These are phyloP conservation scores for Grus americana DNA, from an alignment of 2,113 vertebrate genomes.

Conservation along the genomic window DNA sequence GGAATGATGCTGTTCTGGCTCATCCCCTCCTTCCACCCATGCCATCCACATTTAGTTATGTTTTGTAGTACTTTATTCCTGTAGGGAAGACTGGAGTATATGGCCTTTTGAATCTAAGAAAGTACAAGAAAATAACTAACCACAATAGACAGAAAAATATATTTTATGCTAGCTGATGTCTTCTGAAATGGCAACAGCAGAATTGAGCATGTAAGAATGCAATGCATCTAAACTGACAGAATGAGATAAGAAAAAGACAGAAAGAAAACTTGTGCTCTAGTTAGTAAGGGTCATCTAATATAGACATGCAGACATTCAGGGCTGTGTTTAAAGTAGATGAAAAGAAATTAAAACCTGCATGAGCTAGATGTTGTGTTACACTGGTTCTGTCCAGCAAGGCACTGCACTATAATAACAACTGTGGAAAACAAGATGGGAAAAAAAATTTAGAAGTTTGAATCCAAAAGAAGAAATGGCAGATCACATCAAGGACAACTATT, in stretches of 20 bases:
- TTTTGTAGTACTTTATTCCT: neutral
- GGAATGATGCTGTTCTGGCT: neutral
- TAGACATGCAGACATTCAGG: neutral
- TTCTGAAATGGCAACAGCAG: neutral
- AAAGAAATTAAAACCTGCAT: neutral
- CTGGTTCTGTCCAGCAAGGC: neutral
- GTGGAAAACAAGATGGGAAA: neutral
- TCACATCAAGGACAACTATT: neutral
- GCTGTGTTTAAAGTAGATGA: neutral
- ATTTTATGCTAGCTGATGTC: neutral
- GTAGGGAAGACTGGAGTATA: neutral
- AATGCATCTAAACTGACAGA: neutral
- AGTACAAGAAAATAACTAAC: neutral
- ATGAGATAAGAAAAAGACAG: neutral
- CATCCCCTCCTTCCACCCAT: neutral
- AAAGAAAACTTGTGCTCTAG: neutral
- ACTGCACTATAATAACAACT: neutral
- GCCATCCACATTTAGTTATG: neutral
- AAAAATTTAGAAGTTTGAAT: neutral
- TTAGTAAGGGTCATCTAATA: neutral
- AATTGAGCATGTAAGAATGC: neutral
- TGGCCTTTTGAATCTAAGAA: neutral
- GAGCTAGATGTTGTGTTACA: neutral
- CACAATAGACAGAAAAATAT: neutral
- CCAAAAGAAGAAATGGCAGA: neutral